Percentiles rank a stretch among this genome's conserved stretches.
These are phyloP conservation scores for Tor tambroides DNA, from an alignment of 2,113 vertebrate species.

Conservation along the genomic window DNA sequence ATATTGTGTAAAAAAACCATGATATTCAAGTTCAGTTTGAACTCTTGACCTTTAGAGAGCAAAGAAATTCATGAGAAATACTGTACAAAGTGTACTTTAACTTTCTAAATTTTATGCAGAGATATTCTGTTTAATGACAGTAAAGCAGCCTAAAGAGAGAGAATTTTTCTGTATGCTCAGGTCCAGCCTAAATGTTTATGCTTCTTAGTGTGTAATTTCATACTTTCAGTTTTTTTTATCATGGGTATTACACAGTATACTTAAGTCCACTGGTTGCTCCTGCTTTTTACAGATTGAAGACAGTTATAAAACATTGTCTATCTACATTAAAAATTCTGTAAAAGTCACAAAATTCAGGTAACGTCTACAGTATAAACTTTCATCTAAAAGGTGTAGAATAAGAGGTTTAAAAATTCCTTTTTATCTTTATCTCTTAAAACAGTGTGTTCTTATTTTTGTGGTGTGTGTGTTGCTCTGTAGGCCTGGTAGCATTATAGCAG, in stretches of 20 bases:
- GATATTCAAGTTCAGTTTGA: too few relatives aligned
- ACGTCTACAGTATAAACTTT: background rate
- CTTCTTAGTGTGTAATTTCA: too few relatives aligned
- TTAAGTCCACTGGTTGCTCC: background rate
- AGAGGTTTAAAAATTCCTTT: too few relatives aligned
- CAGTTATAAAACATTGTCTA: background rate
- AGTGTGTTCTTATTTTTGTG: background rate
- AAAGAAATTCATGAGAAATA: background rate
- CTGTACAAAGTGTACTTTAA: too few relatives aligned
- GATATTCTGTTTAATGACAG: background rate
- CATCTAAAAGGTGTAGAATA: background rate
- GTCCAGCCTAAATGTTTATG: too few relatives aligned
- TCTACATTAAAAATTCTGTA: constrained; percentile 12
- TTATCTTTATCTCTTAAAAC: background rate
- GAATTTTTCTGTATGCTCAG: too few relatives aligned
- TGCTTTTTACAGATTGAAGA: constrained; percentile 27
- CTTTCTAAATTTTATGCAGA: too few relatives aligned
- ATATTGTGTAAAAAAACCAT: too few relatives aligned
- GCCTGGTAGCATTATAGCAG: constrained; percentile 65
- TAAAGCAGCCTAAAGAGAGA: background rate
- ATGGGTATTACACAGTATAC: too few relatives aligned
- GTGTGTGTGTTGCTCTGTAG: constrained; percentile 57
- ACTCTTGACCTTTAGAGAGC: too few relatives aligned
- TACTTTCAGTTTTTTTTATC: too few relatives aligned
- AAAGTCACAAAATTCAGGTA: constrained; percentile 33